These are phyloP conservation scores for Dusona sp. DNA, from an alignment of 2,888 invertebrate species.

Conservation along the genomic window DNA sequence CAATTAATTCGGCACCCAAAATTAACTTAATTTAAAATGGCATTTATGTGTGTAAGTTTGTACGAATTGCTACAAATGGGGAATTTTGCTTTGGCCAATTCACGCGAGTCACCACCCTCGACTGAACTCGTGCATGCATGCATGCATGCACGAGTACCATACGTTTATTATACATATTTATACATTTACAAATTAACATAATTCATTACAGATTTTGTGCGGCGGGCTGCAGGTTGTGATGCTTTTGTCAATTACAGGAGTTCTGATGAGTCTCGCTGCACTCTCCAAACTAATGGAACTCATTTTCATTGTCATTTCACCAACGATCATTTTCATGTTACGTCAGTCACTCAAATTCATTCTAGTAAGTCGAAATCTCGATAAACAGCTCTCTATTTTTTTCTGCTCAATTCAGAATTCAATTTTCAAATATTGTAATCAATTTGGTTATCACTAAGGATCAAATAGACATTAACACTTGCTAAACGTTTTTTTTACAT, in stretches of 20 bases:
- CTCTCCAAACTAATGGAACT: slow-evolving; percentile 76
- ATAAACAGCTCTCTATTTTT: neutral
- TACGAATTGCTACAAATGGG: slow-evolving; percentile 13
- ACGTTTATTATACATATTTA: neutral
- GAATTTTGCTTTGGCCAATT: slow-evolving; percentile 8
- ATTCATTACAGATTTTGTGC: slow-evolving; percentile 70
- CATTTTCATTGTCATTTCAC: slow-evolving; percentile 71
- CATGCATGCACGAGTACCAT: slow-evolving; percentile 2
- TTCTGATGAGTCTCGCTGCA: slow-evolving; percentile 74
- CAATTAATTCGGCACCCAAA: neutral
- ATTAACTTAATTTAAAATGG: slow-evolving; percentile 43
- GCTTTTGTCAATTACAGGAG: slow-evolving; percentile 74
- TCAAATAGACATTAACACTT: too few relatives aligned
- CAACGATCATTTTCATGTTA: slow-evolving; percentile 72
- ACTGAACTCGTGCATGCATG: slow-evolving; percentile 9
- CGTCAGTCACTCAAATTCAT: slow-evolving; percentile 72
- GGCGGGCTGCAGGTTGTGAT: slow-evolving; percentile 69
- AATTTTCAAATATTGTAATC: neutral
- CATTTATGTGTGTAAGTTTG: slow-evolving; percentile 61
- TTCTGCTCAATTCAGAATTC: neutral
- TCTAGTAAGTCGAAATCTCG: slow-evolving; percentile 75
- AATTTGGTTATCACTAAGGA: neutral
- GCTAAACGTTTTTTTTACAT: too few relatives aligned
- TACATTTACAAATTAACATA: slow-evolving; percentile 2
- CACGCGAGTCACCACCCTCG: slow-evolving; percentile 17